phyloP scores from a whole-genome alignment of 2,888 invertebrate species.

The Craniophora ligustri region DNA sequence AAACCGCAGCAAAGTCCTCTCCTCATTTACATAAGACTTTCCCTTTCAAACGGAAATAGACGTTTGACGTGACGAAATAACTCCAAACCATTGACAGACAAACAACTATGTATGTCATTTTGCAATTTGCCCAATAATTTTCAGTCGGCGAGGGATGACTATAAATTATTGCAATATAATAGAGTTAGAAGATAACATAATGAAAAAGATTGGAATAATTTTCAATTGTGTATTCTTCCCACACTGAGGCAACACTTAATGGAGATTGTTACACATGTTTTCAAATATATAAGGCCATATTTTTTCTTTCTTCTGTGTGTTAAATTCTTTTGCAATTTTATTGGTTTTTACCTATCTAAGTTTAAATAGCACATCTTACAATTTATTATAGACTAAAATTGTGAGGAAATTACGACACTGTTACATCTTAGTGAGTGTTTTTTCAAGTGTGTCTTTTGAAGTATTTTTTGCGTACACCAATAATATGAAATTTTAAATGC shows the following conservation, averaged over 20 bases:
- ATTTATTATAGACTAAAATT: not conserved
- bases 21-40: constrained; percentile 70
- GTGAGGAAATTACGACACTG: not conserved
- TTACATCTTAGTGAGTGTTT: not conserved
- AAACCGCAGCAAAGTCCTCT: constrained; percentile 58
- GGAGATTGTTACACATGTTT: constrained; percentile 17
- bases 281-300: not conserved
- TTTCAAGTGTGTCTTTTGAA: constrained; percentile 6
- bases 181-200: constrained; percentile 16
- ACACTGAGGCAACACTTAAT: constrained; percentile 17
- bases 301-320: not conserved
- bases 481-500: not conserved
- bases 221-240: constrained; percentile 20
- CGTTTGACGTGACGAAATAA: constrained; percentile 67
- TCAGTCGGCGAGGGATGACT: constrained; percentile 48
- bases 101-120: constrained; percentile 59
- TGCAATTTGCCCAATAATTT: constrained; percentile 60
- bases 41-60: constrained; percentile 73
- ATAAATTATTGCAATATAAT: constrained; percentile 30
- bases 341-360: not conserved
- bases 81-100: constrained; percentile 56
- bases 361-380: not conserved
- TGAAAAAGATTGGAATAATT: constrained; percentile 25
- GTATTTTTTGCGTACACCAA: not conserved
- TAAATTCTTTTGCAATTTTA: not conserved